A percentile compares a stretch with the other conserved stretches of the same genome.
These are phyloP conservation scores for Caenorhabditis sulstoni DNA, from an alignment of 2,888 invertebrate genomes.

Conservation along the genomic window DNA sequence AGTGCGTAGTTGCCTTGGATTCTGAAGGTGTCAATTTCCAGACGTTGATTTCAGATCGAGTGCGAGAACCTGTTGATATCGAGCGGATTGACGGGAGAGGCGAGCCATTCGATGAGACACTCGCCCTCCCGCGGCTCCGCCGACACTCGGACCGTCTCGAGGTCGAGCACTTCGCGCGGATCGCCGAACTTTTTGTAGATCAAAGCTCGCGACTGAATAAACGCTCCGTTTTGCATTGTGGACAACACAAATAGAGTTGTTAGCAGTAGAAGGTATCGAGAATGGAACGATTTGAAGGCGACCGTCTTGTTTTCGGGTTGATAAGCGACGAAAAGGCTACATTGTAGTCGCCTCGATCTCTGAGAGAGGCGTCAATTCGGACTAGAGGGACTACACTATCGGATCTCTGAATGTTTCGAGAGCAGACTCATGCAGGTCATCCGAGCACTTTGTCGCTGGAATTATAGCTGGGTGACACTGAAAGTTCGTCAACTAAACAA, in stretches of 20 bases:
- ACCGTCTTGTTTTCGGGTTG: constrained; percentile 22
- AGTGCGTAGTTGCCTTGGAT: constrained; percentile 66
- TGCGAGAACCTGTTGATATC: constrained; percentile 72
- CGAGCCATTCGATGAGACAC: constrained; percentile 76
- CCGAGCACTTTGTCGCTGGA: too few relatives aligned
- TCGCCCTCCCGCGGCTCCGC: constrained; percentile 55
- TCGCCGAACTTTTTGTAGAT: constrained; percentile 59
- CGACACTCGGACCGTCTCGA: constrained; percentile 55
- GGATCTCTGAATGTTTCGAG: too few relatives aligned
- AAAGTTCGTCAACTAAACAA: too few relatives aligned
- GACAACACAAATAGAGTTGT: too few relatives aligned
- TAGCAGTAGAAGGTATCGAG: not conserved
- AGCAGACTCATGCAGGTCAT: too few relatives aligned
- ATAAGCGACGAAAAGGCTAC: constrained; percentile 25
- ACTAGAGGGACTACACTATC: too few relatives aligned
- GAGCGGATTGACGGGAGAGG: constrained; percentile 77
- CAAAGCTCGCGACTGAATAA: constrained; percentile 48
- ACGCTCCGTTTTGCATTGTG: constrained; percentile 6
- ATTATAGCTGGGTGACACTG: too few relatives aligned
- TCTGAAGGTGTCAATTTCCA: too few relatives aligned
- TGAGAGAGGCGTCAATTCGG: not conserved
- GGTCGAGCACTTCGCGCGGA: constrained; percentile 59
- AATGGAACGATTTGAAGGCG: not conserved
- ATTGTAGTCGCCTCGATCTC: constrained; percentile 18
- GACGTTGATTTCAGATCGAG: too few relatives aligned